A percentile compares a stretch with the other conserved stretches of the same genome.
phyloP scores from a whole-genome alignment of 2,113 vertebrate genomes.

The Phainopepla nitens region DNA sequence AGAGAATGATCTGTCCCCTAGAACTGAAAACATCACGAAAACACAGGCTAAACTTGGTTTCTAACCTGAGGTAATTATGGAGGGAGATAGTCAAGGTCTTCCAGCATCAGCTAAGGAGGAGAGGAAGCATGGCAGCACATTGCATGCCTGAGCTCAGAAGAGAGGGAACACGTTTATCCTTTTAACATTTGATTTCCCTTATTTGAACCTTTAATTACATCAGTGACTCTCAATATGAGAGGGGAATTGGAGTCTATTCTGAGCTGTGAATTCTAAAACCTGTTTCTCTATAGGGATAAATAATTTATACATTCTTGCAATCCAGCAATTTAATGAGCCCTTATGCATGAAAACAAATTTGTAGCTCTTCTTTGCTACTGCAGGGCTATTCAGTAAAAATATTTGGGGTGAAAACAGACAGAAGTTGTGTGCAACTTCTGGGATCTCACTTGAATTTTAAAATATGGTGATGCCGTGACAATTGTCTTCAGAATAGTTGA shows the following conservation, averaged over 20 bases:
- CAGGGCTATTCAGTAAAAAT: background rate
- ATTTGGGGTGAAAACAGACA: background rate
- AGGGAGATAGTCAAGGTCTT: background rate
- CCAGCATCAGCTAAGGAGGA: background rate
- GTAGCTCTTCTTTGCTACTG: background rate
- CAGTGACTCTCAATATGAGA: background rate
- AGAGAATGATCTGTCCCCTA: background rate
- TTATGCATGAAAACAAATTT: conserved; percentile 34
- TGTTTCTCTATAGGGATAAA: conserved; percentile 39
- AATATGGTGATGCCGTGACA: background rate
- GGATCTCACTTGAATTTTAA: background rate
- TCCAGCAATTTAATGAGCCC: conserved; percentile 37
- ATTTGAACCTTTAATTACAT: conserved; percentile 58
- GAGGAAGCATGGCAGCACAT: background rate
- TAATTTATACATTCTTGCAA: conserved; percentile 34
- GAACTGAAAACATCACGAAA: background rate
- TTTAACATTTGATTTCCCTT: conserved; percentile 30
- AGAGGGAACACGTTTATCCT: background rate
- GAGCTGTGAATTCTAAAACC: conserved; percentile 17
- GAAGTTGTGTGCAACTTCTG: background rate
- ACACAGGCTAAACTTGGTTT: background rate
- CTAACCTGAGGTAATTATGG: background rate
- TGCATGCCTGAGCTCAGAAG: background rate
- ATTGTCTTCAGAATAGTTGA: background rate
- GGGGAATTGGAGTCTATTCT: conserved; percentile 17